These are phyloP conservation scores for Conops quadrifasciatus DNA, from an alignment of 2,888 invertebrate genomes.

Conservation along the genomic window DNA sequence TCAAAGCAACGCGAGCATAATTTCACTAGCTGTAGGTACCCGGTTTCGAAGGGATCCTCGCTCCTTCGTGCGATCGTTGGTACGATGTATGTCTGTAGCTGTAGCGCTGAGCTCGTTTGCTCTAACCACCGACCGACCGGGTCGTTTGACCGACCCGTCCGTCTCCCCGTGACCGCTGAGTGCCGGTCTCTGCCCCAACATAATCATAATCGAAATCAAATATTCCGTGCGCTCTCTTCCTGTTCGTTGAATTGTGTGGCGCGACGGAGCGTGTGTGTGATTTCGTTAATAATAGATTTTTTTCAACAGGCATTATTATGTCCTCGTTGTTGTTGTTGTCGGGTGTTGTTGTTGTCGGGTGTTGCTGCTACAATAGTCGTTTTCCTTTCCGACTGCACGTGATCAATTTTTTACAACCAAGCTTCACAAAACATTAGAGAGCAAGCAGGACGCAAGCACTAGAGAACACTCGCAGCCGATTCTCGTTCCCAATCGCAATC, in stretches of 20 bases:
- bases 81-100: too few species aligned
- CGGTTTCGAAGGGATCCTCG: too few species aligned
- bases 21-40: too few species aligned
- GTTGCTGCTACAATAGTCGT: slow-evolving; percentile 35
- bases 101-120: too few species aligned
- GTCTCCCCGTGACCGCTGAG: not conserved
- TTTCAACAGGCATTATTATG: too few species aligned
- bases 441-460: not conserved
- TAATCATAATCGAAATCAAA: slow-evolving; percentile 42
- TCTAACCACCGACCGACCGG: not conserved
- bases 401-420: slow-evolving; percentile 20
- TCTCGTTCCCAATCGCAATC: not conserved
- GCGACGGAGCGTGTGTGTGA: not conserved
- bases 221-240: slow-evolving; percentile 49
- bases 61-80: too few species aligned
- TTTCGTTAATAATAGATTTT: slow-evolving; percentile 8
- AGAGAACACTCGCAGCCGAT: not conserved
- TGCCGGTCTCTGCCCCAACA: not conserved
- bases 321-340: not conserved
- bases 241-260: slow-evolving; percentile 37
- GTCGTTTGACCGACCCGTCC: not conserved
- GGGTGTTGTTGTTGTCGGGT: not conserved
- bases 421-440: not conserved
- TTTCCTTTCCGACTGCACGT: slow-evolving; percentile 34
- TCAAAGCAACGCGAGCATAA: too few species aligned